Evolutionary conservation across 2,113 vertebrate species (phyloP).

Genomic region (Ctenomys sociabilis): DNA sequence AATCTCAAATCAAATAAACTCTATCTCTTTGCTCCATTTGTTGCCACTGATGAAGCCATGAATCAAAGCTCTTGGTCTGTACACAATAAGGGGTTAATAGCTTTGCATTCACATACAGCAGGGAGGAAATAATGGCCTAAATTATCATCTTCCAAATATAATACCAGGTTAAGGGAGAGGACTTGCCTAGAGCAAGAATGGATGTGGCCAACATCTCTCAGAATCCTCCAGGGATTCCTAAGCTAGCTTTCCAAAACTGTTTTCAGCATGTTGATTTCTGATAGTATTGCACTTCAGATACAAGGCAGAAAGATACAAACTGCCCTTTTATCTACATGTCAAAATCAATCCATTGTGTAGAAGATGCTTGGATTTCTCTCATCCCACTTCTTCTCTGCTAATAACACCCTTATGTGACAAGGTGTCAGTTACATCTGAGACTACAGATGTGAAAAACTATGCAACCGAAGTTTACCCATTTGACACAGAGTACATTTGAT

Average conservation of each 20-base stretch:
- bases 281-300: constrained; percentile 70
- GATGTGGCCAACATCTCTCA: constrained; percentile 48
- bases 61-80: constrained; percentile 32
- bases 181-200: constrained; percentile 31
- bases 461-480: constrained; percentile 12
- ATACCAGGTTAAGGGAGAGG: not conserved
- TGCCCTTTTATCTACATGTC: constrained; percentile 70
- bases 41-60: constrained; percentile 19
- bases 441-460: constrained; percentile 50
- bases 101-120: constrained; percentile 36
- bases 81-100: not conserved
- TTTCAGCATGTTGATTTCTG: constrained; percentile 78
- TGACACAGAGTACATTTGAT: constrained; percentile 8
- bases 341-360: constrained; percentile 69
- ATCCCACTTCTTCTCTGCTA: constrained; percentile 43
- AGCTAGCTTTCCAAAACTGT: constrained; percentile 67
- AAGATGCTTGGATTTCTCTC: constrained; percentile 68
- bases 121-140: not conserved
- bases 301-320: constrained; percentile 72
- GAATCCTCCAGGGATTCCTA: constrained; percentile 52
- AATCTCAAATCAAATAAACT: constrained; percentile 48
- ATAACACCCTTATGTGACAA: constrained; percentile 23
- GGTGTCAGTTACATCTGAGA: constrained; percentile 38
- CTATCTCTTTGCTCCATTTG: constrained; percentile 23
- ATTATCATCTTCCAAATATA: not conserved